These are phyloP conservation scores for Laothoe populi DNA, from an alignment of 2,888 invertebrate genomes.

Conservation along the genomic window DNA sequence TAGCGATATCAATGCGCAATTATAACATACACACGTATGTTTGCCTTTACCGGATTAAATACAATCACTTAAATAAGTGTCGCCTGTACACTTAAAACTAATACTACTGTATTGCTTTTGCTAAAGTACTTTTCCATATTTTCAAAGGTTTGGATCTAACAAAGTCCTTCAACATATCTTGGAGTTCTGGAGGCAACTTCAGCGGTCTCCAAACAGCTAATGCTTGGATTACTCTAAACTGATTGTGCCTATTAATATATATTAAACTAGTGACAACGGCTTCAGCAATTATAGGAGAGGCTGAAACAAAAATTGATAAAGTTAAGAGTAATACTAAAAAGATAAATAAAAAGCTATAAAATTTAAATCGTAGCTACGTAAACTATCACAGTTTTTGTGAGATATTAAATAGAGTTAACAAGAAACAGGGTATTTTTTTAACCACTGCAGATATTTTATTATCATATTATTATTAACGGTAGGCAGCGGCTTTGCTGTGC, in stretches of 20 bases:
- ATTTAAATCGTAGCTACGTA: background rate
- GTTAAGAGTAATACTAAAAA: conserved; percentile 24
- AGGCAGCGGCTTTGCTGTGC: no score
- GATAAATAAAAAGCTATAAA: background rate
- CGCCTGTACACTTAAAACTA: conserved; percentile 85
- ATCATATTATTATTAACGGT: no score
- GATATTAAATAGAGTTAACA: no score
- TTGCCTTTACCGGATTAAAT: background rate
- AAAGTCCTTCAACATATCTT: conserved; percentile 54
- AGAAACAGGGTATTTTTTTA: no score
- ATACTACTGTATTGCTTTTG: conserved; percentile 79
- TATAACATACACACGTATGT: background rate
- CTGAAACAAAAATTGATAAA: no score
- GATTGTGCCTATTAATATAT: conserved; percentile 63
- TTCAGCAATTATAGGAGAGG: conserved; percentile 60
- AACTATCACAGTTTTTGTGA: no score
- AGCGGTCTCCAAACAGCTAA: conserved; percentile 62
- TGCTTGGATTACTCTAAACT: conserved; percentile 51
- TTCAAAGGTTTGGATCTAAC: conserved; percentile 59
- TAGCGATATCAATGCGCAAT: no score
- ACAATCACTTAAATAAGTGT: background rate
- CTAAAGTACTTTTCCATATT: conserved; percentile 59
- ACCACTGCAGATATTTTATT: no score
- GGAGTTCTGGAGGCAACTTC: conserved; percentile 57
- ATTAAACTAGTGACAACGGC: conserved; percentile 68